Conservation (phyloP, 2,888 invertebrate genomes). For the Melanophora roralis region DNA sequence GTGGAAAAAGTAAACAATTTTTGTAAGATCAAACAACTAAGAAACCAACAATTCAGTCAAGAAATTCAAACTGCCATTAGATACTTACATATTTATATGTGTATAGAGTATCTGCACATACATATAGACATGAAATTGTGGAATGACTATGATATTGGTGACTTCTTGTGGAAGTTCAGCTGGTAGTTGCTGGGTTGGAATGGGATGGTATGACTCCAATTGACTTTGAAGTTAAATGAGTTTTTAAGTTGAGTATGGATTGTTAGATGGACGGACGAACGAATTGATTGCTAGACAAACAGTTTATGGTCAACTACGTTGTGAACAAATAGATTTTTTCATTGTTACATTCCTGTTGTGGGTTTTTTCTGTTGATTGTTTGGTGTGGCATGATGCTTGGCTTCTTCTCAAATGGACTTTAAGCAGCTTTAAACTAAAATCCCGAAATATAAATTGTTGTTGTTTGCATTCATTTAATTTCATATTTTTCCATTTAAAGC, state of each 20-base stretch:
- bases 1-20: constrained; percentile 25
- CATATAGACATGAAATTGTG: not conserved
- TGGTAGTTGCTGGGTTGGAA: constrained; percentile 41
- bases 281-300: not conserved
- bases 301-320: constrained; percentile 9
- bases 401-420: constrained; percentile 28
- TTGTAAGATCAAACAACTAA: constrained; percentile 31
- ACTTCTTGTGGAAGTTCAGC: constrained; percentile 26
- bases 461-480: constrained; percentile 23
- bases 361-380: constrained; percentile 1
- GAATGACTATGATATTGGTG: constrained; percentile 22
- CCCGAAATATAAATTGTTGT: constrained; percentile 8
- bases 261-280: constrained; percentile 2
- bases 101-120: too few relatives aligned
- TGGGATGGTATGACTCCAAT: constrained; percentile 60
- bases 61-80: constrained; percentile 41
- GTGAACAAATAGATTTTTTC: constrained; percentile 41
- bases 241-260: constrained; percentile 55
- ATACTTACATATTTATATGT: not conserved
- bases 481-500: constrained; percentile 17
- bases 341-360: constrained; percentile 15
- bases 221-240: constrained; percentile 61
- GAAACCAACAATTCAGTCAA: constrained; percentile 6
- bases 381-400: constrained; percentile 30
- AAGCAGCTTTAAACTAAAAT: constrained; percentile 10